phyloP scores from a whole-genome alignment of 2,888 invertebrate species.

The Drepana falcataria region DNA sequence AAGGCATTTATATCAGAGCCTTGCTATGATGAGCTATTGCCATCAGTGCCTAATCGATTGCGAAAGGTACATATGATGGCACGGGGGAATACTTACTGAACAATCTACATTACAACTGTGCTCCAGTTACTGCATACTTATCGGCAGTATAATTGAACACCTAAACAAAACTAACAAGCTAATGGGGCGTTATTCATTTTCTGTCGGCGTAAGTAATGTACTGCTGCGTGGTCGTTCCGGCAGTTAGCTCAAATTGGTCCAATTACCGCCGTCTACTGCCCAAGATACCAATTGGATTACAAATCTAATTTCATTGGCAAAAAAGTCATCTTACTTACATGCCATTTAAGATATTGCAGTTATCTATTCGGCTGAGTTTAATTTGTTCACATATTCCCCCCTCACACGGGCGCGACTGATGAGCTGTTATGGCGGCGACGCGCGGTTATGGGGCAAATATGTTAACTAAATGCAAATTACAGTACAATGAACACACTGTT shows the following conservation, averaged over 20 bases:
- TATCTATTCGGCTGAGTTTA: conserved; percentile 5
- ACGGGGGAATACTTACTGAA: too few species aligned
- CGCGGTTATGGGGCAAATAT: conserved; percentile 58
- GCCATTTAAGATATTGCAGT: conserved; percentile 6
- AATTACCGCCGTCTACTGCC: conserved; percentile 43
- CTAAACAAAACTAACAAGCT: not conserved
- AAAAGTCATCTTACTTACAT: conserved; percentile 19
- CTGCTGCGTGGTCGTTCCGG: conserved; percentile 37
- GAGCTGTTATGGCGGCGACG: conserved; percentile 42
- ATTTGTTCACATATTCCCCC: not conserved
- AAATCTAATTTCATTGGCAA: conserved; percentile 39
- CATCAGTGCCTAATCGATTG: too few species aligned
- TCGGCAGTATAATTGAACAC: not conserved
- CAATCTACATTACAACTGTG: not conserved
- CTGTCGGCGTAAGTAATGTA: conserved; percentile 8
- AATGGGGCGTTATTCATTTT: conserved; percentile 13
- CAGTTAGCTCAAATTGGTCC: conserved; percentile 54
- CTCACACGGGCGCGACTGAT: conserved; percentile 22
- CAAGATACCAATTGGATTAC: conserved; percentile 53
- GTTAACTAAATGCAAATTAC: conserved; percentile 65
- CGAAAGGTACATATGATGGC: too few species aligned
- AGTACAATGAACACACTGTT: not conserved
- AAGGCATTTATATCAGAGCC: too few species aligned
- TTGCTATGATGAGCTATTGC: too few species aligned
- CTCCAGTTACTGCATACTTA: not conserved